phyloP scores from a whole-genome alignment of 2,888 invertebrate genomes.

The Tetramorium bicarinatum region DNA sequence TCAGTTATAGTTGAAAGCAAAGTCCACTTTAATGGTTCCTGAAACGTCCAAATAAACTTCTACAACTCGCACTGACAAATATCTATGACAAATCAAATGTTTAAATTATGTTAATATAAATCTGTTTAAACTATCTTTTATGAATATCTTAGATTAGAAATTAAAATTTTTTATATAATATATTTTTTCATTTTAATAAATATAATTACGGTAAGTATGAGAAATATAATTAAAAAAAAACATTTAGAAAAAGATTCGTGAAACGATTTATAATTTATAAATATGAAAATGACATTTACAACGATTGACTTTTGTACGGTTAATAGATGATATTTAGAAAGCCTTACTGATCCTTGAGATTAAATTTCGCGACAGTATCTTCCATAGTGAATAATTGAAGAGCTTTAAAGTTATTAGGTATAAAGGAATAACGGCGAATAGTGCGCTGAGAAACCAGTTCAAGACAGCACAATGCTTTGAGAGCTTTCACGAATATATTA shows the following conservation, averaged over 20 bases:
- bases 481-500: conserved; percentile 15
- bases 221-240: neutral
- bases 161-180: neutral
- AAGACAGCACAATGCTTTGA: conserved; percentile 8
- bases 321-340: conserved; percentile 22
- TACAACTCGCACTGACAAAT: neutral
- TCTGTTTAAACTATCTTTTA: neutral
- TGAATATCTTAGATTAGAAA: neutral
- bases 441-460: conserved; percentile 5
- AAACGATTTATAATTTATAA: neutral
- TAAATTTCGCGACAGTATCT: conserved; percentile 22
- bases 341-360: conserved; percentile 37
- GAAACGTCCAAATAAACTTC: neutral
- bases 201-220: neutral
- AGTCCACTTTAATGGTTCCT: neutral
- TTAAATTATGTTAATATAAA: neutral
- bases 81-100: neutral
- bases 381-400: conserved; percentile 35
- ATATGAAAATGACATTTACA: neutral
- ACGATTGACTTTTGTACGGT: neutral
- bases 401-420: conserved; percentile 31
- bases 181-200: neutral
- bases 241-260: neutral
- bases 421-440: conserved; percentile 10
- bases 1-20: conserved; percentile 18